Evolutionary conservation across 2,888 invertebrate species (phyloP), one percentile per base, ranked within the genome.

Genomic region (Gryllus longicercus): DNA sequence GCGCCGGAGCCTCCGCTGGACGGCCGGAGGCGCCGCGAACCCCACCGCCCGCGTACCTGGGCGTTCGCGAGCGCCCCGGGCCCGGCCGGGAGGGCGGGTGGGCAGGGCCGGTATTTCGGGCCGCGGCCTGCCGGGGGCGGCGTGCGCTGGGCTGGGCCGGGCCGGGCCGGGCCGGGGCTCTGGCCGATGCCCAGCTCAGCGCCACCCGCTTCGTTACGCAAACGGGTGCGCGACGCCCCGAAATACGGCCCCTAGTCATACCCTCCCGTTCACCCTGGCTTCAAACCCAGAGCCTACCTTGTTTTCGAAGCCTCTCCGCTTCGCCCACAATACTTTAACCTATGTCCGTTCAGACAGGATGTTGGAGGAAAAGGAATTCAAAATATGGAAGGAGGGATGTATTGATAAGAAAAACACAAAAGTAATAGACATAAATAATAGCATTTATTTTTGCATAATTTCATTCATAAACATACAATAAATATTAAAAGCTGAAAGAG

Each of bases 141-240:
- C 50, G 38, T 8, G 38, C 38, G 38, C 38, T 38, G 21, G 21
- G 4, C 50, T 50, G 78, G 50, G 21, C 78, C 16, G 63, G 63
- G 63, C 63, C 14, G 63, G n/a, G 16, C 16, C 16, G n/a, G 25
- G 38, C 12, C 38, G 51, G 38, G 8, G 8, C 8, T 5, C 38
- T 38, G 38, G 38, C 14, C 51, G 49, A n/a, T 49, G 21, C 78
- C 38, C n/a, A 78, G 50, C 23, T 23, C 77, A 49, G 77, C 77
- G 49, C n/a, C 50, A 38, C 38, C 49, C 77, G 11, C 50, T 2
- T 4, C 11, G 77, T 25, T 38, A 50, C 49, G 23, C 77, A 18
- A 50, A 25, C 50, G 3, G 16, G 63, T 18, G 78, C 75, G 23
- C 77, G 81, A 79, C 77, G 74, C 51, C 78, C 78, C 77, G 74